Percentiles rank a stretch among this genome's conserved stretches.
phyloP scores from a whole-genome alignment of 2,888 invertebrate species.

The Clivina fossor region DNA sequence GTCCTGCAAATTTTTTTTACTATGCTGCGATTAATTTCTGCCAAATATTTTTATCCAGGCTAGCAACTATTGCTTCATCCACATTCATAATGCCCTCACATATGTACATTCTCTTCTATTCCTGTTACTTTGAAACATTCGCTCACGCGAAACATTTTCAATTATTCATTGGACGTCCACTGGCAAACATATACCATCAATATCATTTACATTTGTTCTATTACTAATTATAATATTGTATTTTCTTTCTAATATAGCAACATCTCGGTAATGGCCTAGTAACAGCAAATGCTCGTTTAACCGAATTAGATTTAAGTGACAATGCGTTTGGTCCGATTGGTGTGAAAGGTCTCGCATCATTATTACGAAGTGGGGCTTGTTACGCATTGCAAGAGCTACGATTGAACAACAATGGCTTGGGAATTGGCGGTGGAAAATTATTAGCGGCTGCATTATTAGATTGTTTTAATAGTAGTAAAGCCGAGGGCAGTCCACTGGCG shows the following conservation, averaged over 20 bases:
- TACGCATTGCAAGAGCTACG: constrained; percentile 78
- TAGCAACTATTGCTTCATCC: no score
- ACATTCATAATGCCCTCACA: no score
- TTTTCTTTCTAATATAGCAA: constrained; percentile 60
- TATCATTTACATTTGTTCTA: neutral
- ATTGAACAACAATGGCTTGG: constrained; percentile 94
- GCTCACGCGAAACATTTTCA: no score
- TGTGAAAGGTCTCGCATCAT: constrained; percentile 79
- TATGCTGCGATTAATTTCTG: no score
- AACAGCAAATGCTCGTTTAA: constrained; percentile 73
- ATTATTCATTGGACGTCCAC: no score
- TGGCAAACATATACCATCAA: no score
- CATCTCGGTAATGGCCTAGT: constrained; percentile 81
- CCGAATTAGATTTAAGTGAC: constrained; percentile 90
- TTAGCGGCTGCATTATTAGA: constrained; percentile 75
- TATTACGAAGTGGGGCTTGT: constrained; percentile 82
- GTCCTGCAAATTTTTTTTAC: no score
- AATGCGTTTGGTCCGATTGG: constrained; percentile 97
- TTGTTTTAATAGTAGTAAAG: constrained; percentile 66
- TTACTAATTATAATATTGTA: constrained; percentile 17
- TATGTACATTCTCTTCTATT: no score
- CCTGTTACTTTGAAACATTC: no score
- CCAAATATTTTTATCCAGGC: no score
- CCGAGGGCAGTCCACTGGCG: constrained; percentile 68
- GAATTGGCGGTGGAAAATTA: constrained; percentile 84